phyloP scores from a whole-genome alignment of 2,888 invertebrate species.

The Prenolepis imparis region DNA sequence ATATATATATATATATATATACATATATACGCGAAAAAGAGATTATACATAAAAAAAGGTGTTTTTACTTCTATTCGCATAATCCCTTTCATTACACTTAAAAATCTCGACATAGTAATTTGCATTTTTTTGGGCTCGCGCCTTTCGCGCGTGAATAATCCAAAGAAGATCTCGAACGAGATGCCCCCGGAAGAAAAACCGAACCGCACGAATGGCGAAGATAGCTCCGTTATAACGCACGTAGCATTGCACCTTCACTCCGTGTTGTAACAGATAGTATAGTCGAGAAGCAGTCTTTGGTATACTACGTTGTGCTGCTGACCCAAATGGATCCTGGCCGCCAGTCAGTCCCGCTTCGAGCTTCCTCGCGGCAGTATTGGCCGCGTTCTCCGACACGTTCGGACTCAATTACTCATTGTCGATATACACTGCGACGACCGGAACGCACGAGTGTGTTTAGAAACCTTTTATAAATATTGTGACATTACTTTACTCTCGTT shows the following conservation, averaged over 20 bases:
- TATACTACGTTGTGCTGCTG: constrained; percentile 81
- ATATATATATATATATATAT: too few species aligned
- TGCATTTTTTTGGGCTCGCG: neutral
- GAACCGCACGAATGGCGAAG: constrained; percentile 62
- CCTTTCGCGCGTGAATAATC: neutral
- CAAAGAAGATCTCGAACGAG: constrained; percentile 13
- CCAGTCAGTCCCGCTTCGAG: constrained; percentile 83
- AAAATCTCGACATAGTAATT: neutral
- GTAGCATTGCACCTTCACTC: constrained; percentile 74
- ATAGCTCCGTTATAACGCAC: constrained; percentile 75
- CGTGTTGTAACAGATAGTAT: constrained; percentile 73
- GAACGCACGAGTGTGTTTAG: neutral
- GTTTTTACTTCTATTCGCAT: neutral
- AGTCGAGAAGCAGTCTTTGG: constrained; percentile 70
- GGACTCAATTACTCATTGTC: neutral
- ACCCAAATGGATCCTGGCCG: constrained; percentile 83
- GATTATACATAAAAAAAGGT: neutral
- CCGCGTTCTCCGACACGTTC: constrained; percentile 31
- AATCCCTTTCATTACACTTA: neutral
- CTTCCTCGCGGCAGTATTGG: constrained; percentile 79
- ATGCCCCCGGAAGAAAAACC: constrained; percentile 60
- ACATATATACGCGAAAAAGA: too few species aligned
- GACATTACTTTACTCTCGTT: neutral
- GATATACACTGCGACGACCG: neutral
- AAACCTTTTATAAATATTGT: neutral